Base-by-base conservation (phyloP, 2,888 invertebrate species). In the Microchrysa polita region DNA sequence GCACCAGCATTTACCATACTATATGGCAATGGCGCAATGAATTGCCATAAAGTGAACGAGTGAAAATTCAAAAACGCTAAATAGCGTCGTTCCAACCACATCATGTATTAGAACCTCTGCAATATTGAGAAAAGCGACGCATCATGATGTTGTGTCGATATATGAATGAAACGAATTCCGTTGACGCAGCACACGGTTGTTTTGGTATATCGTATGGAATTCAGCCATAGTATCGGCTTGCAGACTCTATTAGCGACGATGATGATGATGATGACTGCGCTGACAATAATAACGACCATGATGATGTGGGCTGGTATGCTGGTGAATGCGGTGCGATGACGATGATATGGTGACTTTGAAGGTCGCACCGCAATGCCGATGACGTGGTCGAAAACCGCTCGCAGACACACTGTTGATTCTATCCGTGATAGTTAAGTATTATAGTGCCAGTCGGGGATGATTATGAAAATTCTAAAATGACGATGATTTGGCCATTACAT, bases 51-150 rank as follows among this genome's bases (percentile, higher is more conserved):
- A 67, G 55, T 53, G 14, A 67, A 34, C 55, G 53, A 67, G 53
- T 67, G 67, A 53, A 67, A 67, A 67, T 67, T 67, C 67, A 52
- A 67, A 67, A 67, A 53, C 44, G 67, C 40, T 67, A 67, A 67
- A 67, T 65, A 48, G 12, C 65, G 48, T 44, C 65, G 14, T 48
- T 65, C 20, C 22, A n/a, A n/a, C n/a, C n/a, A n/a, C n/a, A n/a
- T n/a, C n/a, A 44, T 44, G 16, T 48, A 65, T 65, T 16, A 65
- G 48, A 65, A 44, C 48, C 22, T n/a, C n/a, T 34, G 27, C 65
- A 44, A 65, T n/a, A n/a, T 44, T 65, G 42, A 48, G 48, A 48
- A n/a, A 20, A 57, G 9, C 18, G 12, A 53, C n/a, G 27, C 55
- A 23, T 63, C 18, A 42, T 63, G 53, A 27, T 18, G 34, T 23